Conservation (phyloP, 2,888 invertebrate genomes). For the Dasypogon diadema region DNA sequence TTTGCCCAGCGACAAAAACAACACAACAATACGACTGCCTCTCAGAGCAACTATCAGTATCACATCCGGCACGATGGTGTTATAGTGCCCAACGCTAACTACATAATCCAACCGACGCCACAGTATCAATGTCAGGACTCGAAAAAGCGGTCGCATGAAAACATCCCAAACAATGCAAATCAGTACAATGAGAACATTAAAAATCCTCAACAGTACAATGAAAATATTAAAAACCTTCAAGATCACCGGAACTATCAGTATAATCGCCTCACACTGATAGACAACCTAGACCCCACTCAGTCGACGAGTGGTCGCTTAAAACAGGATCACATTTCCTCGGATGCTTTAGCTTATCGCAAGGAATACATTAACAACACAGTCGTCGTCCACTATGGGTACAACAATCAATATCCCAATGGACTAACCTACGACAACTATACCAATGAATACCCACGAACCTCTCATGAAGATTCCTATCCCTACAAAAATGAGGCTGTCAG, state of each 20-base stretch:
- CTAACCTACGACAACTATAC: slow-evolving; percentile 52
- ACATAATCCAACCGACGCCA: neutral
- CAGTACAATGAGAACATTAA: slow-evolving; percentile 51
- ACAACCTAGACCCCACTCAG: neutral
- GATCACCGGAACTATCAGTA: slow-evolving; percentile 55
- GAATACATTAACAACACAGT: slow-evolving; percentile 54
- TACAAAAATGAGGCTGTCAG: neutral
- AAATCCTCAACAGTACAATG: slow-evolving; percentile 30
- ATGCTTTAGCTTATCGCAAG: slow-evolving; percentile 51
- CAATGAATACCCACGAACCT: slow-evolving; percentile 50
- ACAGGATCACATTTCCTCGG: slow-evolving; percentile 36
- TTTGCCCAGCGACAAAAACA: neutral
- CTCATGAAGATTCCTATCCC: neutral
- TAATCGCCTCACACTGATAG: slow-evolving; percentile 50
- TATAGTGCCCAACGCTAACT: slow-evolving; percentile 4
- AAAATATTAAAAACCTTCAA: slow-evolving; percentile 50
- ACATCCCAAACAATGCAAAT: slow-evolving; percentile 4
- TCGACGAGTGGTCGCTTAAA: slow-evolving; percentile 22
- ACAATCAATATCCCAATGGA: slow-evolving; percentile 41
- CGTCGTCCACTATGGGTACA: slow-evolving; percentile 54
- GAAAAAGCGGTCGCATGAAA: slow-evolving; percentile 16
- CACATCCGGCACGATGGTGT: neutral
- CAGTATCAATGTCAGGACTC: slow-evolving; percentile 26
- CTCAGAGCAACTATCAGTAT: neutral
- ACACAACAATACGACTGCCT: neutral